phyloP scores from a whole-genome alignment of 2,888 invertebrate genomes.

The Melanostoma mellinum region DNA sequence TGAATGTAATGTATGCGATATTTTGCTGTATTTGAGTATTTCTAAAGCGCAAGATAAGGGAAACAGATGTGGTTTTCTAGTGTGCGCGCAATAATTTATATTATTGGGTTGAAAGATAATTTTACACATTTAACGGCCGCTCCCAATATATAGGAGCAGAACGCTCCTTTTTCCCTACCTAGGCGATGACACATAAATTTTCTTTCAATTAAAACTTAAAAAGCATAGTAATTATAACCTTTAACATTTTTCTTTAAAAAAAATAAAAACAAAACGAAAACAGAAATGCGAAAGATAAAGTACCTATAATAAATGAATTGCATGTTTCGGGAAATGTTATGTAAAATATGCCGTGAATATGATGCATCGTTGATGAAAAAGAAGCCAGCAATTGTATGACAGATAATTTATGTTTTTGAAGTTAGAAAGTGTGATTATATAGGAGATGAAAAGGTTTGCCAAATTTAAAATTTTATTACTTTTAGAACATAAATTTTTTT shows the following conservation, averaged over 20 bases:
- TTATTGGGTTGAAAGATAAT: too few relatives aligned
- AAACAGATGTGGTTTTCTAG: too few relatives aligned
- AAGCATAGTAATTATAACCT: too few relatives aligned
- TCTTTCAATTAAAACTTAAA: too few relatives aligned
- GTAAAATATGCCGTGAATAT: slow-evolving; percentile 29
- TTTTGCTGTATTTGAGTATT: too few relatives aligned
- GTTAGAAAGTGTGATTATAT: slow-evolving; percentile 61
- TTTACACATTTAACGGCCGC: too few relatives aligned
- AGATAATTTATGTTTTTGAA: slow-evolving; percentile 54
- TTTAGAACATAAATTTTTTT: neutral
- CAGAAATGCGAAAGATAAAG: slow-evolving; percentile 5
- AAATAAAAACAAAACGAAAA: slow-evolving; percentile 16
- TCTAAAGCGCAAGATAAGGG: too few relatives aligned
- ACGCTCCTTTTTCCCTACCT: too few relatives aligned
- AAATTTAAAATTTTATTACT: slow-evolving; percentile 7
- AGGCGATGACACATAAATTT: too few relatives aligned
- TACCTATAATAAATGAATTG: neutral
- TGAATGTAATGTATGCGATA: too few relatives aligned
- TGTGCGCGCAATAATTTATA: too few relatives aligned
- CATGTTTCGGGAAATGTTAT: slow-evolving; percentile 14
- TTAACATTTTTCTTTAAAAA: neutral
- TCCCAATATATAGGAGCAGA: too few relatives aligned
- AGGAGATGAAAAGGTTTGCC: slow-evolving; percentile 59
- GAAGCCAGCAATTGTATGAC: slow-evolving; percentile 13
- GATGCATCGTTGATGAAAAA: slow-evolving; percentile 8